Conservation (phyloP, 2,888 invertebrate species). For the Cataglyphis rosenhaueri region DNA sequence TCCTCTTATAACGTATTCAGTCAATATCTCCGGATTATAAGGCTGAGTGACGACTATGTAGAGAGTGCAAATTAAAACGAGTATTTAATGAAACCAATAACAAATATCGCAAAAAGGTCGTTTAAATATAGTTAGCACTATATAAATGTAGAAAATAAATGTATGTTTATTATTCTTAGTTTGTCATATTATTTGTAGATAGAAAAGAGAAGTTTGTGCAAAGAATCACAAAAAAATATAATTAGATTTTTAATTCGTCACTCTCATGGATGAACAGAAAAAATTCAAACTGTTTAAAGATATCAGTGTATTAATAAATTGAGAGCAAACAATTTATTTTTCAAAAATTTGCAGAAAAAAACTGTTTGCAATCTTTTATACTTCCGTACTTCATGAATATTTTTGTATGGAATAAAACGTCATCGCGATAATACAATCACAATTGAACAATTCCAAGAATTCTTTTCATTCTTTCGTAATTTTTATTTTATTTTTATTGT, state of each 20-base stretch:
- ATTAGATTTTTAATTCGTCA: neutral
- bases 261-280: neutral
- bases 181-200: neutral
- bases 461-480: neutral
- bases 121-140: neutral
- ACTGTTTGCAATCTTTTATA: neutral
- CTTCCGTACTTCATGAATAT: neutral
- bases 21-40: constrained; percentile 90
- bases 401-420: neutral
- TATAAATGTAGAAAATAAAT: neutral
- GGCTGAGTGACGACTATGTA: constrained; percentile 90
- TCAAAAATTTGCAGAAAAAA: neutral
- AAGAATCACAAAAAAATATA: constrained; percentile 18
- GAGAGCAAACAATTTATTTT: neutral
- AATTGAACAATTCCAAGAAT: neutral
- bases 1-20: constrained; percentile 91
- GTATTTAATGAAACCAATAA: constrained; percentile 8
- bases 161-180: neutral
- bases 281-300: neutral
- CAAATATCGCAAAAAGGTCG: neutral
- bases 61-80: constrained; percentile 28
- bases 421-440: neutral
- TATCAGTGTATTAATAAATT: constrained; percentile 3
- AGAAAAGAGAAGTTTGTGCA: neutral
- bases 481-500: too few relatives aligned